phyloP scores from a whole-genome alignment of 92 coral and sea anemone species.

The Parazoanthus atlanticus region DNA sequence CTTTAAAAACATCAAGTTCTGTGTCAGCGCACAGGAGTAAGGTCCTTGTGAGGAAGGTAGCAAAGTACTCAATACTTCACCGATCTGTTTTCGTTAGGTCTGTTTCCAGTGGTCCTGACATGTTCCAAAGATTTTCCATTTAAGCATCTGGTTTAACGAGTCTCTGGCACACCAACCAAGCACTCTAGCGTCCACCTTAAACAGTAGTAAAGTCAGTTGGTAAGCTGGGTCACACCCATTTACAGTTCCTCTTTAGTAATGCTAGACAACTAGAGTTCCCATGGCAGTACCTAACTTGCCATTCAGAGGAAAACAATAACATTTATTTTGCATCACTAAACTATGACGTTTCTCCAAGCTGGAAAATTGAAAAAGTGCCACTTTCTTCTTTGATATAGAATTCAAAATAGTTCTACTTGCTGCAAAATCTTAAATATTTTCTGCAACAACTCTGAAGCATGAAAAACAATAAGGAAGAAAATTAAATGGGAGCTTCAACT shows the following conservation, averaged over 20 bases:
- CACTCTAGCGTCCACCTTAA: slow-evolving; percentile 19
- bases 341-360: background rate
- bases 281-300: background rate
- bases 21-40: background rate
- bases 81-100: slow-evolving; percentile 2
- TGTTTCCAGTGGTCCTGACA: background rate
- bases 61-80: background rate
- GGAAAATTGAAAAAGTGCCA: too few species aligned
- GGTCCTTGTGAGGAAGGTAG: background rate
- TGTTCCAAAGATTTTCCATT: background rate
- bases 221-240: background rate
- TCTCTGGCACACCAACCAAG: background rate
- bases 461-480: too few species aligned
- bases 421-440: background rate
- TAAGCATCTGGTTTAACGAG: background rate
- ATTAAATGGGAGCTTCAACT: background rate
- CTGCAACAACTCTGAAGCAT: too few species aligned
- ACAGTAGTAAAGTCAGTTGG: background rate
- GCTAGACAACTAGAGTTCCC: background rate
- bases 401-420: too few species aligned
- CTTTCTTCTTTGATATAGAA: background rate
- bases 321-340: background rate
- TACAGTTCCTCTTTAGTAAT: background rate
- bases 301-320: background rate
- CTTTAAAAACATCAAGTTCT: background rate